Evolutionary conservation across 2,797 vertebrate genomes (phyloP), one percentile per base, ranked within the genome.

Genomic region (Taeniopygia guttata): DNA sequence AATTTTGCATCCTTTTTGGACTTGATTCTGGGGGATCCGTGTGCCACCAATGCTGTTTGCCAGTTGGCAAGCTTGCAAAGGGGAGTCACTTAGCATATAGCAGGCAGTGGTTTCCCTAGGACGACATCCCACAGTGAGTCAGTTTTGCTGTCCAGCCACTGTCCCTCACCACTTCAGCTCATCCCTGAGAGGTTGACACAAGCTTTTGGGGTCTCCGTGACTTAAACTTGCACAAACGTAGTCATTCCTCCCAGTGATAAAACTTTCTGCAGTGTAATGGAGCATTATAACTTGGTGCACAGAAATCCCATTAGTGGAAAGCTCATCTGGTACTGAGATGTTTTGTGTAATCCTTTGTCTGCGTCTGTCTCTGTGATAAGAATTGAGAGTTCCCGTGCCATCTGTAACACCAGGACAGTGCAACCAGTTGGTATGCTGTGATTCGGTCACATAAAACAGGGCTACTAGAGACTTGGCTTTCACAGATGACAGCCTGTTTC

Each of bases 161-260:
- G 26, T 16, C 23, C 19, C 2, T 11, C 16, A 4, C 26, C 29
- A 74, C 76, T 59, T 34, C 38, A 29, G 29, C 32, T 52, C 2
- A 0, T 48, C 10, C 19, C 46, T 11, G 23, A 23, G 38, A 49
- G 38, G 32, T 6, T 52, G 12, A 12, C 2, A 1, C 38, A 19
- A 60, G 38, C 76, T 45, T 32, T 29, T 6, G 0, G 5, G 30
- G 43, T 73, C 20, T 93, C 34, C 6, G 0, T 36, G 74, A 51
- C 59, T 26, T 43, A 40, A 66, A 52, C 32, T 59, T 62, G n/a
- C 43, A 38, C 36, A 73, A 73, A 74, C 2, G 1, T 27, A 26
- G 19, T n/a, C 5, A 1, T 84, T 84, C 21, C 23, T 82, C 18
- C 34, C 12, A 11, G 32, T 45, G 42, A 55, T 67, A 69, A 69